Evolutionary conservation across 2,113 vertebrate genomes (phyloP), one percentile per base, ranked within the genome.

Genomic region (Aspidoscelis tigris): DNA sequence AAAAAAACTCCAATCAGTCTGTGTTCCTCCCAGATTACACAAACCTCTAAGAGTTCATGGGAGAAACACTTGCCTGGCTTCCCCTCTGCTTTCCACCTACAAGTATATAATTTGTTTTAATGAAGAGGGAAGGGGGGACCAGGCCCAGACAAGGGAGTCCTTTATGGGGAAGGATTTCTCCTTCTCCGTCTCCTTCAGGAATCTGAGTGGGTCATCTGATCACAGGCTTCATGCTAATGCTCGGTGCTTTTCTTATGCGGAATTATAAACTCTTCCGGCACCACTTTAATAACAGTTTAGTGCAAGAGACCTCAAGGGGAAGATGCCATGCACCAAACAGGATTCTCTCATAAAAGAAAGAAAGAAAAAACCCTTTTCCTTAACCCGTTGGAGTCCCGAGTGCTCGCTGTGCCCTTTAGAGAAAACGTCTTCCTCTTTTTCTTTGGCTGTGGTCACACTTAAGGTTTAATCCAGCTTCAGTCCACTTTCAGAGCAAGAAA

Each of bases 241-340:
- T 18, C 22, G 64, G 61, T 33, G 77, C 71, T 39, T 86, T 81
- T 70, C 76, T 72, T 76, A 22, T 58, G 20, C n/a, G 55, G 84
- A 75, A 85, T 80, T 65, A 53, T 47, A 76, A 81, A 81, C 14
- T 58, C 84, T 75, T n/a, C 72, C 78, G 84, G 84, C 84, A 69
- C 64, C 72, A 70, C 18, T 86, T 74, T 75, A 81, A 81, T 76
- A 76, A 81, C 44, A 81, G 64, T 64, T 53, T 81, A 70, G 78
- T 55, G 14, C 58, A 73, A 26, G 50, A 41, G 20, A 39, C 77
- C 77, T 53, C 69, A 26, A 41, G 83, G 58, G 70, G 64, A 33
- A 66, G 41, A 66, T 74, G 74, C 70, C 44, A 18, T 6, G 43
- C n/a, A 18, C 21, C 69, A 26, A 65, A 33, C 8, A 3, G 71